These are phyloP conservation scores for Philereme transversata DNA, from an alignment of 2,888 invertebrate genomes.

Conservation along the genomic window DNA sequence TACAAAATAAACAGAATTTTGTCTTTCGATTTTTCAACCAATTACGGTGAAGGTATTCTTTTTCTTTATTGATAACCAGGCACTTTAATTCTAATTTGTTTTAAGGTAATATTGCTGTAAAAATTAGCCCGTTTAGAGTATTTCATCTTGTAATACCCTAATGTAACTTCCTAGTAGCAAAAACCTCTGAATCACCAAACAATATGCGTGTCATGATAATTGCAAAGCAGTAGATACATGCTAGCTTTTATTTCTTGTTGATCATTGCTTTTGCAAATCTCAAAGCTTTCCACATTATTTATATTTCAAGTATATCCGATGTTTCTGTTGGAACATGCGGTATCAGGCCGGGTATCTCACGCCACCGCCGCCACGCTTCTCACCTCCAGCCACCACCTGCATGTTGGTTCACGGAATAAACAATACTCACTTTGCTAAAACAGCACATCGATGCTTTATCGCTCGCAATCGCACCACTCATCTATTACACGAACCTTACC, in stretches of 20 bases:
- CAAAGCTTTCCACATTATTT: conserved; percentile 2
- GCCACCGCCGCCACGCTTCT: conserved; percentile 70
- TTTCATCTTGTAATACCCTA: too few species aligned
- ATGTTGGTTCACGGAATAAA: conserved; percentile 33
- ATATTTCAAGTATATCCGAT: conserved; percentile 8
- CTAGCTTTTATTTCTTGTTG: too few species aligned
- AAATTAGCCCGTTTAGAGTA: too few species aligned
- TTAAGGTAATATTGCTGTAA: background rate
- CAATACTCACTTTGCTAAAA: conserved; percentile 43
- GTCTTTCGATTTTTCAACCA: conserved; percentile 14
- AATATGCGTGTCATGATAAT: too few species aligned
- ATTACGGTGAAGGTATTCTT: conserved; percentile 1
- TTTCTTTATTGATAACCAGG: background rate
- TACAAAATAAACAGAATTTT: conserved; percentile 32
- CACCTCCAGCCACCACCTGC: conserved; percentile 74
- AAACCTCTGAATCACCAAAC: too few species aligned
- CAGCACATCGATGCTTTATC: conserved; percentile 62
- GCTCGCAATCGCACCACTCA: conserved; percentile 68
- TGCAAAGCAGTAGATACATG: too few species aligned
- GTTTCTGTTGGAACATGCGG: conserved; percentile 40
- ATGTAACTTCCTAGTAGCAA: too few species aligned
- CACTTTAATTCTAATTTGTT: background rate
- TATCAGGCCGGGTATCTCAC: conserved; percentile 75
- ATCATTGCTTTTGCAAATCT: background rate
- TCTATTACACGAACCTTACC: conserved; percentile 71